Conservation (phyloP, 2,888 invertebrate species). For the Synergus japonicus region DNA sequence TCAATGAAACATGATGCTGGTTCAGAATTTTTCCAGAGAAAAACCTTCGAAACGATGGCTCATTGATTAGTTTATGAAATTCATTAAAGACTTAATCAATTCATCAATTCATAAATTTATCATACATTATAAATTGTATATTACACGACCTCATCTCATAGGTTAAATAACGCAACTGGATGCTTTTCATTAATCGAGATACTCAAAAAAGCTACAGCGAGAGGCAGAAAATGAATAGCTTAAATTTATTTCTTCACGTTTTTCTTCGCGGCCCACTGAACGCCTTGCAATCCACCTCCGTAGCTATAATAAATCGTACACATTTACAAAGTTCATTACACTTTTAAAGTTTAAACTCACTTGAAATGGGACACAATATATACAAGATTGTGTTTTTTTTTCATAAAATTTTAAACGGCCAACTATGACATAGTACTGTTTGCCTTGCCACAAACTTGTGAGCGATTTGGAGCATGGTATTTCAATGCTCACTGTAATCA, state of each 20-base stretch:
- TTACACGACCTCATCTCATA: constrained; percentile 8
- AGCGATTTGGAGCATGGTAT: background rate
- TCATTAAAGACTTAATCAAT: constrained; percentile 54
- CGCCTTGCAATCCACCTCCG: constrained; percentile 12
- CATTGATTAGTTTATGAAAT: constrained; percentile 57
- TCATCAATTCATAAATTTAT: background rate
- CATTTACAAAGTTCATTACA: constrained; percentile 8
- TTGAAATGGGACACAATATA: constrained; percentile 23
- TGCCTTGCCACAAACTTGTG: background rate
- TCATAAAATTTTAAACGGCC: constrained; percentile 29
- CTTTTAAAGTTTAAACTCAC: constrained; percentile 9
- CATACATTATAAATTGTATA: no score
- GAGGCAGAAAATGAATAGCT: background rate
- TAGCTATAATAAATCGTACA: background rate
- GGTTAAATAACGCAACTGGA: background rate
- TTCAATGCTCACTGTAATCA: background rate
- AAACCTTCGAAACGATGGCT: constrained; percentile 54
- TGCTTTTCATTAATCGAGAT: background rate
- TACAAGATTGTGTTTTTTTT: constrained; percentile 12
- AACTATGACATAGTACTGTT: constrained; percentile 27
- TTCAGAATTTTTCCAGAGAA: no score
- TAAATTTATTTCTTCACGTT: background rate
- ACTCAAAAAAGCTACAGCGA: background rate
- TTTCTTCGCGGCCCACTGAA: constrained; percentile 20
- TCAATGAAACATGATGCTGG: no score